phyloP scores from a whole-genome alignment of 2,797 vertebrate genomes.

The Coranthus polyacanthus region DNA sequence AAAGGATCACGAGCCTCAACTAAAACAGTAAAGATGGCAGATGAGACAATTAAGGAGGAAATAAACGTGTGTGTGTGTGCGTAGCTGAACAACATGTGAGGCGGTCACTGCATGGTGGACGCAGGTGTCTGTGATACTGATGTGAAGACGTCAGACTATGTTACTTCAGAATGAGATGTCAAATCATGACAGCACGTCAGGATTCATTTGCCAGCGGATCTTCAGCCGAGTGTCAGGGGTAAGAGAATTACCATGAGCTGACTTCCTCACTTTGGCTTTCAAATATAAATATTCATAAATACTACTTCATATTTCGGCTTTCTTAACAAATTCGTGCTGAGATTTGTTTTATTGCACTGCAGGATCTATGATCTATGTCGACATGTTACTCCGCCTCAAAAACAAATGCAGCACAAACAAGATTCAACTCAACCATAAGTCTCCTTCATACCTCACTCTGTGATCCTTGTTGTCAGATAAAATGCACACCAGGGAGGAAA shows the following conservation, averaged over 20 bases:
- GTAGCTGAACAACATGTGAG: not conserved
- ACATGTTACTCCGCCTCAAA: not conserved
- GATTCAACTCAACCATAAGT: constrained; percentile 10
- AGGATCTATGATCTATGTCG: not conserved
- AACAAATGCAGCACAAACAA: constrained; percentile 23
- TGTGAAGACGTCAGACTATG: constrained; percentile 31
- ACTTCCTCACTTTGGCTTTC: not conserved
- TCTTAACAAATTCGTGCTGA: not conserved
- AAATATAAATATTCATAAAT: not conserved
- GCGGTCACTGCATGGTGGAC: too few species aligned
- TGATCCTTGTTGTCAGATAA: constrained; percentile 11
- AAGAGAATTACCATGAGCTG: not conserved
- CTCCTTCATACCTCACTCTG: not conserved
- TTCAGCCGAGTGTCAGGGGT: constrained; percentile 1
- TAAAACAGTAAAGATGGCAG: not conserved
- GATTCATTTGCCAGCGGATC: constrained; percentile 17
- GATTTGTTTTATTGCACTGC: not conserved
- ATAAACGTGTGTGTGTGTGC: not conserved
- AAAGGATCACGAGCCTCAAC: not conserved
- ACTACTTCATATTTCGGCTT: not conserved
- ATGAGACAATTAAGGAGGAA: not conserved
- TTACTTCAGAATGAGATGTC: constrained; percentile 10
- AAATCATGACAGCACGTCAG: constrained; percentile 29
- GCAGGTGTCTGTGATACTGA: constrained; percentile 13
- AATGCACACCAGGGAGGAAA: constrained; percentile 2